A percentile compares a stretch with the other conserved stretches of the same genome.
phyloP scores from a whole-genome alignment of 2,113 vertebrate genomes.

The Toxotes chatareus region DNA sequence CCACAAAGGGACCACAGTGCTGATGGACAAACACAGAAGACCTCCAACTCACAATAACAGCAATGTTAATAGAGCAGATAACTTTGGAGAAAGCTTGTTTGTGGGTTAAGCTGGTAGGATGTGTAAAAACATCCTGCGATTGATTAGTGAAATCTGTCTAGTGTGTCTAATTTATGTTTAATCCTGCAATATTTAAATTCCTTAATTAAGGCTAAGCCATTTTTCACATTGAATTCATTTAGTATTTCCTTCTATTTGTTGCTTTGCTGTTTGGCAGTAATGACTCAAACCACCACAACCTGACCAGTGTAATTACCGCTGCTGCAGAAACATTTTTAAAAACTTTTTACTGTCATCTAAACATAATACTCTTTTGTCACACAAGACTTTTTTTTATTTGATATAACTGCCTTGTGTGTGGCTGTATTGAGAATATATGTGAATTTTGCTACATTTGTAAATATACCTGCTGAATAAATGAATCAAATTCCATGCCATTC shows the following conservation, averaged over 20 bases:
- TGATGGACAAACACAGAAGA: constrained; percentile 23
- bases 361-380: neutral
- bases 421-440: neutral
- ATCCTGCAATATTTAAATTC: neutral
- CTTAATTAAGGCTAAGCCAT: neutral
- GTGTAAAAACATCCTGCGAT: neutral
- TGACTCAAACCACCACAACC: neutral
- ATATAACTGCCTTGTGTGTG: neutral
- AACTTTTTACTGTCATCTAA: neutral
- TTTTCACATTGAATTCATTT: neutral
- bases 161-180: neutral
- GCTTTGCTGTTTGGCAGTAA: neutral
- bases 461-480: neutral
- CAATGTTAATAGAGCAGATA: neutral
- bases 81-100: neutral
- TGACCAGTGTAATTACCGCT: neutral
- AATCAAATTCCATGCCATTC: neutral
- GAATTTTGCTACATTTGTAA: constrained; percentile 3
- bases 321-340: neutral
- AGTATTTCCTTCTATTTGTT: neutral
- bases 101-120: neutral
- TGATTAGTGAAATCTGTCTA: neutral
- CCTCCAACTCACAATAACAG: constrained; percentile 5
- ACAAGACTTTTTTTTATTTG: neutral
- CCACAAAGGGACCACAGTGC: neutral